Evolutionary conservation across 2,113 vertebrate species (phyloP).

Genomic region (Herpetotheres cachinnans): DNA sequence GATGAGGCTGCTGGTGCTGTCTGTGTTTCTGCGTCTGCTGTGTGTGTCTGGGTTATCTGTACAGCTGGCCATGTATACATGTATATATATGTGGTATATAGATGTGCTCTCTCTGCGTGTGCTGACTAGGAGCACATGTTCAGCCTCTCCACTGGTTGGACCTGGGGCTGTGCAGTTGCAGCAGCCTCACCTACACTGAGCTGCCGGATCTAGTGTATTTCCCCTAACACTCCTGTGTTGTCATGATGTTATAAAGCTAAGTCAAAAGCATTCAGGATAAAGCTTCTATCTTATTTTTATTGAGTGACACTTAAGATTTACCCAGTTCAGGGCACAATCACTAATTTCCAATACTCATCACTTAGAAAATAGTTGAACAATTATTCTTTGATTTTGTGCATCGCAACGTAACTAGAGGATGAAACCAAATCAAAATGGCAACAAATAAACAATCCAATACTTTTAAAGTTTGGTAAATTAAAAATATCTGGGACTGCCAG

Average conservation of each 20-base stretch:
- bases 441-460: background rate
- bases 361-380: background rate
- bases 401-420: background rate
- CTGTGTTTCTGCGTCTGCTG: background rate
- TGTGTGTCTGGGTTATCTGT: background rate
- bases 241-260: background rate
- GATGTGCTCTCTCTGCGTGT: background rate
- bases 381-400: background rate
- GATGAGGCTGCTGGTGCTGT: background rate
- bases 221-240: background rate
- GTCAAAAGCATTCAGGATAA: background rate
- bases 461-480: background rate
- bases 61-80: background rate
- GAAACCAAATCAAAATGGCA: background rate
- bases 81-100: too few relatives aligned
- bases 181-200: background rate
- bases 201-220: background rate
- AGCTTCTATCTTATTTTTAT: background rate
- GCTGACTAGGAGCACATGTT: background rate
- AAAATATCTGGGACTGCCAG: background rate
- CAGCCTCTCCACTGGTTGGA: background rate
- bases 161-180: background rate
- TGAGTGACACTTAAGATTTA: background rate
- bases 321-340: background rate
- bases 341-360: background rate